Evolutionary conservation across 2,113 vertebrate species (phyloP).

Genomic region (Thalassarche chlororhynchos): DNA sequence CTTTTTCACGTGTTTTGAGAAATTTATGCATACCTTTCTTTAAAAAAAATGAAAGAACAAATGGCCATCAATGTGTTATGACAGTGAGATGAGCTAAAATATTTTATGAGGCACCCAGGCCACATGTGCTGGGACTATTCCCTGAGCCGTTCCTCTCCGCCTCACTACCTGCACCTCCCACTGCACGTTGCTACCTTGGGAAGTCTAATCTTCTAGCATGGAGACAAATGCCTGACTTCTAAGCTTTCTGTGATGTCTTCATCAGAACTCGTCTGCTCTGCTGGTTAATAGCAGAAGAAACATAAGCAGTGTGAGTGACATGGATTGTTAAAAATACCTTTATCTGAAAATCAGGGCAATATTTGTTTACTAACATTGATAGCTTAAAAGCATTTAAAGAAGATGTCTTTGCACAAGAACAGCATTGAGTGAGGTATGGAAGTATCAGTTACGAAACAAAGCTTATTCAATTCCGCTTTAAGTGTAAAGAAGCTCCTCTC

Average conservation of each 20-base stretch:
- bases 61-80: neutral
- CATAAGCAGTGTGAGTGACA: neutral
- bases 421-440: neutral
- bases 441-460: neutral
- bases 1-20: neutral
- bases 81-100: neutral
- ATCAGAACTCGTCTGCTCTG: neutral
- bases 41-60: neutral
- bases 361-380: neutral
- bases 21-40: neutral
- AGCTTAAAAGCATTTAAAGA: neutral
- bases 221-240: neutral
- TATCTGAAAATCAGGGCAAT: neutral
- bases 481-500: neutral
- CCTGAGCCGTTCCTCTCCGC: neutral
- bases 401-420: neutral
- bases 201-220: neutral
- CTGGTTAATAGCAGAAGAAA: neutral
- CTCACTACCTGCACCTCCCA: neutral
- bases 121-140: neutral
- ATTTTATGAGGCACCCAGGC: neutral
- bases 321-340: neutral
- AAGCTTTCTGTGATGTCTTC: neutral
- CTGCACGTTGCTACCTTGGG: neutral
- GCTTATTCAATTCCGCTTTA: neutral